phyloP scores from a whole-genome alignment of 2,888 invertebrate genomes.

The Parnassius smintheus region DNA sequence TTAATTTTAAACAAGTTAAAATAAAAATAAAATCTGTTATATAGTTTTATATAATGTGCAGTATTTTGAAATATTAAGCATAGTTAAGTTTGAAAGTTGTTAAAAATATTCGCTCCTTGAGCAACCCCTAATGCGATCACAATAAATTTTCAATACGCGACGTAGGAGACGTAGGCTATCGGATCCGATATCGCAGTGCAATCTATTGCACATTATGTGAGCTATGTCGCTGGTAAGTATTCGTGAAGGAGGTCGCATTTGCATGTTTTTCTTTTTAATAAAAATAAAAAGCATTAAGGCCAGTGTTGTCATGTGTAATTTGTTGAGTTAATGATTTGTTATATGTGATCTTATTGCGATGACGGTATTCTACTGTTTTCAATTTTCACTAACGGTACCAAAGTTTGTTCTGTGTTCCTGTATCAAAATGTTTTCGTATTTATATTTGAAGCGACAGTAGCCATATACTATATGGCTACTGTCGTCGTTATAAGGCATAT shows the following conservation, averaged over 20 bases:
- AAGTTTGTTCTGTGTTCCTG: no score
- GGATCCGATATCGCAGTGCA: constrained; percentile 29
- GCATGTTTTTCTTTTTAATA: constrained; percentile 43
- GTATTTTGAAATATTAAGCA: not conserved
- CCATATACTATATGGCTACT: no score
- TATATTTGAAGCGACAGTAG: no score
- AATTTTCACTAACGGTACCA: no score
- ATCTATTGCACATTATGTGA: constrained; percentile 31
- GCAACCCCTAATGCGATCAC: constrained; percentile 16
- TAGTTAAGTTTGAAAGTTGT: constrained; percentile 13
- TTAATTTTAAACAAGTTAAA: no score
- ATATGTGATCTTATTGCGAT: no score
- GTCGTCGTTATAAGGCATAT: no score
- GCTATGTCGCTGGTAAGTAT: constrained; percentile 32
- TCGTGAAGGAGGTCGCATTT: constrained; percentile 37
- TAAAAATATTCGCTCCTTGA: constrained; percentile 20
- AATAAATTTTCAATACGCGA: constrained; percentile 20
- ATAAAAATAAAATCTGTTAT: no score
- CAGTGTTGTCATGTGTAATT: constrained; percentile 2
- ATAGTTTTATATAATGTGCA: no score
- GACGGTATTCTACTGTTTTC: no score
- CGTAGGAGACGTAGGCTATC: constrained; percentile 21
- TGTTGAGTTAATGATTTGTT: not conserved
- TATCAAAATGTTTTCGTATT: no score
- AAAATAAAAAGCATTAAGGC: constrained; percentile 10